A percentile compares a stretch with the other conserved stretches of the same genome.
Evolutionary conservation across 2,888 invertebrate genomes (phyloP).

Genomic region (Mallateleia sp.): DNA sequence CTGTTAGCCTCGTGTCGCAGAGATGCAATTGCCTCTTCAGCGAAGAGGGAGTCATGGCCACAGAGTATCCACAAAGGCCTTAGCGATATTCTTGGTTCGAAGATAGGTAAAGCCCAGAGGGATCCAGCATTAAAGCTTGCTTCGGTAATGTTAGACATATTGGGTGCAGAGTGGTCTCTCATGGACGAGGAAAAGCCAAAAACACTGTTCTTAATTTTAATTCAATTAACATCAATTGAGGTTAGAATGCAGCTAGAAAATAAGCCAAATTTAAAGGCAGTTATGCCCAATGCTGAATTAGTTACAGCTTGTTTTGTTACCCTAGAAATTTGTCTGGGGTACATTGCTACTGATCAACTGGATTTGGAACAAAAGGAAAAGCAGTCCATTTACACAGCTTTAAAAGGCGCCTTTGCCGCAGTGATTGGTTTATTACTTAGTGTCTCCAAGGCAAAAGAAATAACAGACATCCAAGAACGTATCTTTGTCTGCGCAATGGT

Average conservation of each 20-base stretch:
- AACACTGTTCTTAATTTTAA: conserved; percentile 94
- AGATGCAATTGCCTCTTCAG: conserved; percentile 92
- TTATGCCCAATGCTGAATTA: conserved; percentile 94
- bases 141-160: conserved; percentile 94
- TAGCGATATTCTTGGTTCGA: conserved; percentile 95
- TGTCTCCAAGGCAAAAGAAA: conserved; percentile 93
- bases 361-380: conserved; percentile 97
- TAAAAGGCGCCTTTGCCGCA: conserved; percentile 97
- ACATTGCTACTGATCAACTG: conserved; percentile 95
- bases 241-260: conserved; percentile 98
- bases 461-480: conserved; percentile 93
- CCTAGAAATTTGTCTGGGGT: conserved; percentile 94
- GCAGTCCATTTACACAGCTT: conserved; percentile 96
- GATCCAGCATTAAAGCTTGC: conserved; percentile 97
- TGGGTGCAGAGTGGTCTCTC: conserved; percentile 96
- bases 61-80: conserved; percentile 95
- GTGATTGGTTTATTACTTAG: conserved; percentile 94
- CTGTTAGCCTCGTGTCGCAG: conserved; percentile 94
- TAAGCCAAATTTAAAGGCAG: conserved; percentile 93
- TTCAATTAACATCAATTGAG: conserved; percentile 97
- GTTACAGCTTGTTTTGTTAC: conserved; percentile 96
- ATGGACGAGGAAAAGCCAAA: conserved; percentile 95
- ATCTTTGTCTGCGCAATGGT: conserved; percentile 96
- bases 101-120: conserved; percentile 96
- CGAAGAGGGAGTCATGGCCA: conserved; percentile 95